Conservation (phyloP, 2,888 invertebrate genomes). For the Parasteatoda lunata region DNA sequence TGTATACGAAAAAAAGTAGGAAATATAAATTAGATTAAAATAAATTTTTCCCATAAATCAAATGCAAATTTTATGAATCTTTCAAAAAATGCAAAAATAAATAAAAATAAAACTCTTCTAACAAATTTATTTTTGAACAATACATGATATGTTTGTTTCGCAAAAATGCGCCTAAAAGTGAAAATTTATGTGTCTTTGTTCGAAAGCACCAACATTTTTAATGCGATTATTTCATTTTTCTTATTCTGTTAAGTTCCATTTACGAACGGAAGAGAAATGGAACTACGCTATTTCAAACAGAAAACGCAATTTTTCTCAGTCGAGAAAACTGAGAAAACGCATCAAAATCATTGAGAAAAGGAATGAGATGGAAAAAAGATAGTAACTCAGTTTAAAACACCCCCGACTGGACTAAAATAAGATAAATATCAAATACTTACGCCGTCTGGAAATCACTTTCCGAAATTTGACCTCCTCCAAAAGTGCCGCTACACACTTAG, state of each 20-base stretch:
- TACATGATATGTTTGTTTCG: too few relatives aligned
- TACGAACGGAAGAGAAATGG: constrained; percentile 1
- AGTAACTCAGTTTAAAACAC: not conserved
- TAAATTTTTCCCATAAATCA: too few relatives aligned
- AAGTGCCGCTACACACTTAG: constrained; percentile 19
- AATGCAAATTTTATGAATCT: too few relatives aligned
- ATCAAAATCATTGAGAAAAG: not conserved
- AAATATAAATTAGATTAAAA: too few relatives aligned
- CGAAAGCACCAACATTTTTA: too few relatives aligned
- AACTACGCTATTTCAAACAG: not conserved
- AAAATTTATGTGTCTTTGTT: too few relatives aligned
- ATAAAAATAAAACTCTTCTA: too few relatives aligned
- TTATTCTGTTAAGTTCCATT: not conserved
- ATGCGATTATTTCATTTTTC: too few relatives aligned
- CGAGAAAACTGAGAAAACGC: not conserved
- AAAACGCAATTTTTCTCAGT: constrained; percentile 22
- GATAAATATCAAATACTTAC: constrained; percentile 21
- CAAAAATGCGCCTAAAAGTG: too few relatives aligned
- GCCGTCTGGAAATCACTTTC: constrained; percentile 28
- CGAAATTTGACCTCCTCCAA: constrained; percentile 24
- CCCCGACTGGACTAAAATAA: constrained; percentile 11
- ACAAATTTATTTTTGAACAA: too few relatives aligned
- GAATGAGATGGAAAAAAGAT: not conserved
- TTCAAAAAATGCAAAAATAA: too few relatives aligned
- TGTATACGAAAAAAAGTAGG: too few relatives aligned